Base-by-base conservation (phyloP, 2,888 invertebrate genomes). In the Glaucopsyche alexis region DNA sequence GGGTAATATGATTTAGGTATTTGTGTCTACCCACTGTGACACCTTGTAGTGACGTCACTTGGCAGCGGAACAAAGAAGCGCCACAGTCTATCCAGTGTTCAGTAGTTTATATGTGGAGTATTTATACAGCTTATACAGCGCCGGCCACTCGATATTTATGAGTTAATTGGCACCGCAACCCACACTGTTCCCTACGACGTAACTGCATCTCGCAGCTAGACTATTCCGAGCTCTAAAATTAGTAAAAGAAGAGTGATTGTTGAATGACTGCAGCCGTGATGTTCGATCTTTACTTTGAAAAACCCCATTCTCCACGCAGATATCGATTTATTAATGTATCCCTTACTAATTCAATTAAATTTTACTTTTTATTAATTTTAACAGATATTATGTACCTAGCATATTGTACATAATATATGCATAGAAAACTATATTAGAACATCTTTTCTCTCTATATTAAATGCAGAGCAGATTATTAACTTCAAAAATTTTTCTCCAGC, bases 131-230 rank as follows among this genome's bases (percentile, higher is more conserved):
- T 1, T 67, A 16, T 16, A 67, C 67, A 8, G 67, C 16, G 2
- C 19, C 55, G 11, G 5, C 19, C 11, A 55, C 66, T 66, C 40
- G 40, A 42, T 45, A 67, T 67, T 67, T 67, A 67, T 67, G 67
- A 45, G 67, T 67, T 67, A 67, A 67, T 67, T 67, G 67, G 67
- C 67, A 67, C 19, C 67, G 19, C 42, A n/a, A 9, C 42, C 60
- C 29, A 29, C 29, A 29, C 13, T 11, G 19, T 16, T 14, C 29
- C 7, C 0, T 29, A 60, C 19, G 60, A 67, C 66, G 66, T 16
- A 45, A 8, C 67, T 9, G 67, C 16, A 6, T 6, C 60, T 13
- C 11, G 29, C 29, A 7, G 13, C 13, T 29, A 16, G 2, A 38
- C 0, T 38, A 60, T 38, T 38, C 11, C 7, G 7, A 14, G 38